Conservation (phyloP, 1,140 invertebrate species). For the Halesus radiatus region DNA sequence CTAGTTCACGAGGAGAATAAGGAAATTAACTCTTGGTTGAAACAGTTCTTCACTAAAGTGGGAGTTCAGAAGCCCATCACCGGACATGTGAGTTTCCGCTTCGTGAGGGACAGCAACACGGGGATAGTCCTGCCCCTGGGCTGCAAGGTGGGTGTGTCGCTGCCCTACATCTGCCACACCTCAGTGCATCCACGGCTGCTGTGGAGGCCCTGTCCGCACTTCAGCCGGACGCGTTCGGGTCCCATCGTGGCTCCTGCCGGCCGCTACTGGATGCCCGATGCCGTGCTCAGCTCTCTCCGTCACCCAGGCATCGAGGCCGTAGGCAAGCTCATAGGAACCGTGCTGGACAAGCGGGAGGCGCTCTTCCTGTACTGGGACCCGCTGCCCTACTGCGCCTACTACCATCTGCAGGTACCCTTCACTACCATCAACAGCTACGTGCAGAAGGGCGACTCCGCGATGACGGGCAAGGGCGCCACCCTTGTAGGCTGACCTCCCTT, state of each 20-base stretch:
- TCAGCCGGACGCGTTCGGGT: conserved; percentile 71
- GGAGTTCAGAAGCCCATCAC: conserved; percentile 75
- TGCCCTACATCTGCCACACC: conserved; percentile 84
- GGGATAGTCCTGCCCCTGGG: conserved; percentile 74
- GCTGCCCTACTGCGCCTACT: conserved; percentile 85
- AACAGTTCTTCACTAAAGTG: conserved; percentile 77
- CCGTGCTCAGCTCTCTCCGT: conserved; percentile 67
- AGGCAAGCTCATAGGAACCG: conserved; percentile 74
- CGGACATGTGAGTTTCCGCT: conserved; percentile 79
- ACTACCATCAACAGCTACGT: conserved; percentile 71
- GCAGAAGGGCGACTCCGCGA: conserved; percentile 63
- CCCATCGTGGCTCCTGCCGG: conserved; percentile 65
- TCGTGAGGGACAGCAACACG: conserved; percentile 65
- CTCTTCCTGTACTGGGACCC: conserved; percentile 87
- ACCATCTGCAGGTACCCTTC: conserved; percentile 82
- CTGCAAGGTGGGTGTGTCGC: conserved; percentile 80
- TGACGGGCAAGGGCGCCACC: conserved; percentile 61
- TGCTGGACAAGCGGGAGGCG: conserved; percentile 81
- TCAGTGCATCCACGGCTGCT: conserved; percentile 76
- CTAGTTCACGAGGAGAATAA: conserved; percentile 77
- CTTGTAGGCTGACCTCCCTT: conserved; percentile 62
- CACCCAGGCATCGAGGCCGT: conserved; percentile 68
- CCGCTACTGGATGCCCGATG: conserved; percentile 70
- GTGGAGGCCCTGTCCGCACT: conserved; percentile 75
- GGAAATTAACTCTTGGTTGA: conserved; percentile 80